Evolutionary conservation across 2,113 vertebrate genomes (phyloP).

Genomic region (Lampris megalopsis): DNA sequence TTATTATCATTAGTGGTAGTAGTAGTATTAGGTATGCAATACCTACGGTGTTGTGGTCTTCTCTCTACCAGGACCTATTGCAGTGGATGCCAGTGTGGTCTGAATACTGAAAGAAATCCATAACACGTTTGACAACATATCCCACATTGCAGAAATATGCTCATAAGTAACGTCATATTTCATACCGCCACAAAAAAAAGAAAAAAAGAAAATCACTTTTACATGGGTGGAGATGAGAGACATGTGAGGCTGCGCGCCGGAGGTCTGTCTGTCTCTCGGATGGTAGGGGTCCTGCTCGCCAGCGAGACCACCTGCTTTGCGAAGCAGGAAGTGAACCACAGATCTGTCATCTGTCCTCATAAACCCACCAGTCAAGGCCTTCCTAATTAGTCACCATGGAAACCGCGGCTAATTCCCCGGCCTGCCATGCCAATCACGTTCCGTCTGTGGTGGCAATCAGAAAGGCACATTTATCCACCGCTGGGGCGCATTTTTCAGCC

Average conservation of each 20-base stretch:
- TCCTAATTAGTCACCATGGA: conserved; percentile 81
- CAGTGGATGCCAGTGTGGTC: too few relatives aligned
- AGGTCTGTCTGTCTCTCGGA: conserved; percentile 57
- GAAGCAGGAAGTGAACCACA: conserved; percentile 72
- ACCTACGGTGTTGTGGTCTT: too few relatives aligned
- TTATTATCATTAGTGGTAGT: too few relatives aligned
- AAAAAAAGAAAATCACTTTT: conserved; percentile 26
- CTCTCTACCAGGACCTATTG: too few relatives aligned
- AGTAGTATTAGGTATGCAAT: too few relatives aligned
- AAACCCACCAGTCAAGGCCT: conserved; percentile 74
- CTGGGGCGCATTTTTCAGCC: conserved; percentile 65
- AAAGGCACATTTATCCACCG: conserved; percentile 76
- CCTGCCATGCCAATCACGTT: conserved; percentile 78
- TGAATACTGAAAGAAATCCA: too few relatives aligned
- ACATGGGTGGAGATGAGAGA: conserved; percentile 54
- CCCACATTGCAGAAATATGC: background rate
- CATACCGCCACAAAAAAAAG: background rate
- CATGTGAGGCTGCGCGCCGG: conserved; percentile 44
- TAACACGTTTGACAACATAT: too few relatives aligned
- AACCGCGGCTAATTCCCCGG: conserved; percentile 75
- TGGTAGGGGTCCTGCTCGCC: conserved; percentile 59
- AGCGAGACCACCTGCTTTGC: conserved; percentile 64
- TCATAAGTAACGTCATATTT: background rate
- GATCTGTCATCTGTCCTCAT: conserved; percentile 77
- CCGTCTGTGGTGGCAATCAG: conserved; percentile 73